Conservation (phyloP, 1,140 invertebrate genomes). For the Sarcophaga peregrina region DNA sequence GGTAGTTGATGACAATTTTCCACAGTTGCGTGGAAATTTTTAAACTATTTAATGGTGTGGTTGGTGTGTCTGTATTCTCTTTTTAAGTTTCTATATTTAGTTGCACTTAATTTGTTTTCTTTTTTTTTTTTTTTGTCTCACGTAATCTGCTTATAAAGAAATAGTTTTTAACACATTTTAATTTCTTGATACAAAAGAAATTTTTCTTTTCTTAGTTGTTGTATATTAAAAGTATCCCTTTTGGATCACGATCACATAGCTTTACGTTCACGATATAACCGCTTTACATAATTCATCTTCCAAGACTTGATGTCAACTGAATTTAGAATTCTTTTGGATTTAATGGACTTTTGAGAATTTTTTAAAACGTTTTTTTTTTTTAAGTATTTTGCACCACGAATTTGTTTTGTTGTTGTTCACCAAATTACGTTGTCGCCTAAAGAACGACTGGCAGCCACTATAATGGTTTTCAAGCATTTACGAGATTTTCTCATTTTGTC, state of each 20-base stretch:
- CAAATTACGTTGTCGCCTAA: neutral
- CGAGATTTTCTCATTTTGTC: neutral
- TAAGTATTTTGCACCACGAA: neutral
- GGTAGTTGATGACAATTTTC: too few species aligned
- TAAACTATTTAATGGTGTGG: neutral
- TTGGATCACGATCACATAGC: too few species aligned
- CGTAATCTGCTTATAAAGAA: neutral
- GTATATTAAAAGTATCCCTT: neutral
- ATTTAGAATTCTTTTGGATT: constrained; percentile 9
- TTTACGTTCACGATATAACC: too few species aligned
- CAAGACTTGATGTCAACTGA: constrained; percentile 3
- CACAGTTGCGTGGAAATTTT: neutral
- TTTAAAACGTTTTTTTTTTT: neutral
- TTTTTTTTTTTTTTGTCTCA: neutral
- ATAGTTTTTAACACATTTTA: neutral
- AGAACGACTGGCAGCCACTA: neutral
- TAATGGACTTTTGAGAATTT: neutral
- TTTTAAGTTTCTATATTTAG: neutral
- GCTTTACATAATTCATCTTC: neutral
- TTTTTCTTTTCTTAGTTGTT: neutral
- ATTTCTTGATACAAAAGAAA: neutral
- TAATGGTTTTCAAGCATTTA: neutral
- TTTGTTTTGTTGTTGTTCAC: neutral
- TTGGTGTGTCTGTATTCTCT: neutral
- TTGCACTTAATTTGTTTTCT: neutral